phyloP scores from a whole-genome alignment of 1,140 invertebrate species.

The Drosophila lacertosa region DNA sequence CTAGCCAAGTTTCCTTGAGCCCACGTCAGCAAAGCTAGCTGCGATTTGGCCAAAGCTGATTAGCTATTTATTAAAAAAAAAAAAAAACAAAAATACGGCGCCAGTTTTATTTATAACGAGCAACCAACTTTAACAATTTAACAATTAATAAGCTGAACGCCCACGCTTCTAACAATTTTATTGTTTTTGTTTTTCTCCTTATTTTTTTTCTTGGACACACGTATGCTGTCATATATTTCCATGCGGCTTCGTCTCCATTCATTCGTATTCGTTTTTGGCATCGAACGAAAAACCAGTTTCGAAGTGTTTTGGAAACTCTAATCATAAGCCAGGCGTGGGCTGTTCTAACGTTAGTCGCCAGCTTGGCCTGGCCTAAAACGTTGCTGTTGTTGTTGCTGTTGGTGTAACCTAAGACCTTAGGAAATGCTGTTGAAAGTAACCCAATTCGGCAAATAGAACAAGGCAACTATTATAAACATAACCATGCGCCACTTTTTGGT shows the following conservation, averaged over 20 bases:
- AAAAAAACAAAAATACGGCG: slow-evolving; percentile 55
- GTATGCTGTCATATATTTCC: slow-evolving; percentile 74
- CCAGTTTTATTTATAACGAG: slow-evolving; percentile 22
- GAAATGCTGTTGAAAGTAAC: slow-evolving; percentile 72
- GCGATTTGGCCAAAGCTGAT: slow-evolving; percentile 33
- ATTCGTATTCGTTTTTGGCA: slow-evolving; percentile 38
- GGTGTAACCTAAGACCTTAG: slow-evolving; percentile 67
- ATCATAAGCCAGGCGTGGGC: slow-evolving; percentile 66
- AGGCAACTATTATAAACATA: slow-evolving; percentile 24
- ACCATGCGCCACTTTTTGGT: slow-evolving; percentile 36
- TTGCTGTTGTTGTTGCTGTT: slow-evolving; percentile 39
- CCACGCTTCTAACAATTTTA: too few relatives aligned
- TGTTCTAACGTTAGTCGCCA: slow-evolving; percentile 58
- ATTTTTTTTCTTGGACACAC: slow-evolving; percentile 57
- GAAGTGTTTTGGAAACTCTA: slow-evolving; percentile 31
- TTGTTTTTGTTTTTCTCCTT: slow-evolving; percentile 17
- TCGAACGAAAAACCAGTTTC: slow-evolving; percentile 71
- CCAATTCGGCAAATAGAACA: slow-evolving; percentile 59
- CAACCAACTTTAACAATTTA: slow-evolving; percentile 49
- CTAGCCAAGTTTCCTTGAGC: slow-evolving; percentile 41
- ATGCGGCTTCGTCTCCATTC: slow-evolving; percentile 46
- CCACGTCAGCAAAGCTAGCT: slow-evolving; percentile 24
- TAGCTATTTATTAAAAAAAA: too few relatives aligned
- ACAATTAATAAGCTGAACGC: slow-evolving; percentile 64
- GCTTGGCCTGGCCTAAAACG: slow-evolving; percentile 53